Percentiles rank a stretch among this genome's conserved stretches.
These are phyloP conservation scores for Phyllopteryx taeniolatus DNA, from an alignment of 2,113 vertebrate genomes.

Conservation along the genomic window DNA sequence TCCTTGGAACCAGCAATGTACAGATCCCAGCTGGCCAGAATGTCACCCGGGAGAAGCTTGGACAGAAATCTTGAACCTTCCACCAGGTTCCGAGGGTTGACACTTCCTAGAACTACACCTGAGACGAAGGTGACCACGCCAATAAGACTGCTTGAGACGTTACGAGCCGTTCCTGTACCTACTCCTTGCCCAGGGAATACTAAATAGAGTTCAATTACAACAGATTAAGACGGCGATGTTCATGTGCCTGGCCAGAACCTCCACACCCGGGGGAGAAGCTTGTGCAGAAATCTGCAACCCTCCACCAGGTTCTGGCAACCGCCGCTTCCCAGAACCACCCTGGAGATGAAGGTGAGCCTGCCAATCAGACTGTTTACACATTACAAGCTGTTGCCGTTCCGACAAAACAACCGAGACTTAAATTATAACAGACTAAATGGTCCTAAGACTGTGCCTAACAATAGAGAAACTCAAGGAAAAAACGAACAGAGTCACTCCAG, in stretches of 20 bases:
- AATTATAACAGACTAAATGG: background rate
- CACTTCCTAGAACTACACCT: background rate
- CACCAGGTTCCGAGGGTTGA: constrained; percentile 13
- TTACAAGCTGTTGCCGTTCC: no score
- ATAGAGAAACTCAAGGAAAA: background rate
- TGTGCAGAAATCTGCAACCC: constrained; percentile 69
- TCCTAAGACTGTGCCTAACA: background rate
- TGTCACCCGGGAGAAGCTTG: background rate
- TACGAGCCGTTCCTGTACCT: background rate
- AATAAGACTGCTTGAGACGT: background rate
- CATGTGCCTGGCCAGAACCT: constrained; percentile 63
- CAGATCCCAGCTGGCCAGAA: constrained; percentile 60
- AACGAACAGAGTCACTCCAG: constrained; percentile 53
- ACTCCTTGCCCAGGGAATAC: background rate
- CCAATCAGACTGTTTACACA: constrained; percentile 68
- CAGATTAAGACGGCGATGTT: constrained; percentile 11
- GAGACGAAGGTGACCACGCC: background rate
- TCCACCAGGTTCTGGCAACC: constrained; percentile 65
- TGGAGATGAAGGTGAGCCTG: constrained; percentile 73
- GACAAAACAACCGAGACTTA: background rate
- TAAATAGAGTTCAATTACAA: background rate
- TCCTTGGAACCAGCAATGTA: constrained; percentile 62
- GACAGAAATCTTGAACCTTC: background rate
- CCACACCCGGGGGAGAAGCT: constrained; percentile 67
- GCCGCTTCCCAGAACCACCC: constrained; percentile 63